Conservation (phyloP, 2,113 vertebrate species). For the Leucosticte australis region DNA sequence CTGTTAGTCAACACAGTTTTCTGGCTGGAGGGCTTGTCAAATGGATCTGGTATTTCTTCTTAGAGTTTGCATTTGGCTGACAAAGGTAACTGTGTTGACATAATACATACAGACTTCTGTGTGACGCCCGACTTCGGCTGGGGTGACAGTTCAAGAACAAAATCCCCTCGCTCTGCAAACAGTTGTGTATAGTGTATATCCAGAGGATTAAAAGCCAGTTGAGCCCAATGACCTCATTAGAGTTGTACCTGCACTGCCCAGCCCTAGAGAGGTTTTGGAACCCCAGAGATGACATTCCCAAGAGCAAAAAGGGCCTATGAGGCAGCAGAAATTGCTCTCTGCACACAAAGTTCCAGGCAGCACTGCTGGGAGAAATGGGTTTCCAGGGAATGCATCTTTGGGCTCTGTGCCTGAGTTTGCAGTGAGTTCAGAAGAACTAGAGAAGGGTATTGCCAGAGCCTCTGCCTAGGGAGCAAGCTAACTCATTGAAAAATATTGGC, state of each 20-base stretch:
- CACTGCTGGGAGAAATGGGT: fast-evolving
- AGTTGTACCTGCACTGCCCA: background rate
- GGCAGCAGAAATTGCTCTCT: background rate
- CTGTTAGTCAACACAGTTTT: background rate
- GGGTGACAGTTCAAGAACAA: background rate
- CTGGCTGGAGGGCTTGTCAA: conserved; percentile 18
- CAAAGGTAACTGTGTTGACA: conserved; percentile 23
- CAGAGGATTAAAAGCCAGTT: background rate
- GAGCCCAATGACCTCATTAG: background rate
- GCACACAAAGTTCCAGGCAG: background rate
- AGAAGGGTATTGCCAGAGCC: background rate
- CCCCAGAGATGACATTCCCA: fast-evolving
- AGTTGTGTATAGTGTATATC: fast-evolving
- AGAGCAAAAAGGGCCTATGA: background rate
- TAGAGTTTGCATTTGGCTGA: background rate
- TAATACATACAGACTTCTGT: background rate
- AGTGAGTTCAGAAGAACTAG: background rate
- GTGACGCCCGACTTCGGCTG: background rate
- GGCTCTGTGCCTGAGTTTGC: background rate
- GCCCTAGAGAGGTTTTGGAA: background rate
- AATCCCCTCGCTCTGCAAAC: background rate
- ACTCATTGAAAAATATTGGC: background rate
- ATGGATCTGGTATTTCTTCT: background rate
- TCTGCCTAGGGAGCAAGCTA: background rate
- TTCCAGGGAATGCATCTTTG: background rate